Evolutionary conservation across 2,888 invertebrate genomes (phyloP).

Genomic region (Phasia obesa): DNA sequence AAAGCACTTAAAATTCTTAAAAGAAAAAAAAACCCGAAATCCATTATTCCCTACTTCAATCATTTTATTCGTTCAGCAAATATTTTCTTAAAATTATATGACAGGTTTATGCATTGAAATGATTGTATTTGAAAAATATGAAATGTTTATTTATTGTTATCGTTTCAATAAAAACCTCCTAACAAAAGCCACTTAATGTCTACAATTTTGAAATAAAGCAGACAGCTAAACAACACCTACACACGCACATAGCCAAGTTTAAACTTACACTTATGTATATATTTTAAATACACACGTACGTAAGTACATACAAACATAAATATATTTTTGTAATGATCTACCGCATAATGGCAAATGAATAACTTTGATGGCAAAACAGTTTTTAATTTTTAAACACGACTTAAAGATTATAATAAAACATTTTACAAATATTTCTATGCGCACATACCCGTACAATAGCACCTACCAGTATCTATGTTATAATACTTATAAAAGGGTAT

Average conservation of each 20-base stretch:
- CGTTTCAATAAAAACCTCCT: constrained; percentile 30
- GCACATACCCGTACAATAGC: background rate
- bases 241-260: too few relatives aligned
- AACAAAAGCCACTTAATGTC: constrained; percentile 64
- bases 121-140: background rate
- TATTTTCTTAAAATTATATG: constrained; percentile 11
- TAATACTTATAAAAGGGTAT: background rate
- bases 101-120: constrained; percentile 27
- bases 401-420: constrained; percentile 22
- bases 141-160: constrained; percentile 14
- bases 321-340: background rate
- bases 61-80: constrained; percentile 9
- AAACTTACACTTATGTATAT: too few relatives aligned
- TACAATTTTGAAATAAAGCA: constrained; percentile 41
- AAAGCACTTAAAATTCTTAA: constrained; percentile 22
- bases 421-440: background rate
- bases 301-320: background rate
- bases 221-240: constrained; percentile 20
- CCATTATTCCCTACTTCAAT: background rate
- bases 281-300: background rate
- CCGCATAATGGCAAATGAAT: too few relatives aligned
- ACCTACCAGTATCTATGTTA: background rate
- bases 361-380: constrained; percentile 21
- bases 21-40: constrained; percentile 4
- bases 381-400: constrained; percentile 40